Conservation (phyloP, 2,797 vertebrate species). For the Tympanoctomys barrerae region DNA sequence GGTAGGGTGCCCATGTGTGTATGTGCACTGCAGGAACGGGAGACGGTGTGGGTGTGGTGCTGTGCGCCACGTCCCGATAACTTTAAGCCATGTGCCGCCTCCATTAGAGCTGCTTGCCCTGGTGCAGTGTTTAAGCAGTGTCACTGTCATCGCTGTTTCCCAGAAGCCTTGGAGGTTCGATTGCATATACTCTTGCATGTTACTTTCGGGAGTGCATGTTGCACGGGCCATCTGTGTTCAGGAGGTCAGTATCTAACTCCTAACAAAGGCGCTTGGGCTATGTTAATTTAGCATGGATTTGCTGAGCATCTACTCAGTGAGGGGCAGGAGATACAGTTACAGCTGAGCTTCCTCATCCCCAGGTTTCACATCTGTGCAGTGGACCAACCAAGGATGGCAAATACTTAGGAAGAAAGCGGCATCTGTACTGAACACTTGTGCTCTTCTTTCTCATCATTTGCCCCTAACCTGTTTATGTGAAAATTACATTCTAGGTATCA, state of each 20-base stretch:
- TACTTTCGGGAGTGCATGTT: not conserved
- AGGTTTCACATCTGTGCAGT: not conserved
- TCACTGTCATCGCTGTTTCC: not conserved
- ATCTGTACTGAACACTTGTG: not conserved
- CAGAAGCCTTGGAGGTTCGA: not conserved
- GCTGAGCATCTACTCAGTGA: not conserved
- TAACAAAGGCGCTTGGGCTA: not conserved
- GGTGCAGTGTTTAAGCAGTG: not conserved
- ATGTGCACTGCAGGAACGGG: not conserved
- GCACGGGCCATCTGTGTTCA: not conserved
- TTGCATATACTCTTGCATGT: not conserved
- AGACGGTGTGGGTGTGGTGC: not conserved
- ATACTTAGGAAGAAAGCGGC: not conserved
- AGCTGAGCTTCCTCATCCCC: not conserved
- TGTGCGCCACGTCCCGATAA: not conserved
- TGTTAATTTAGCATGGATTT: not conserved
- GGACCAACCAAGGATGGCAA: not conserved
- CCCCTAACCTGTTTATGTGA: not conserved
- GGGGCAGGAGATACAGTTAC: not conserved
- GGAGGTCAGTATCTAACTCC: not conserved
- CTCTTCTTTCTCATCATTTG: not conserved
- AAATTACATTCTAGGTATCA: not conserved
- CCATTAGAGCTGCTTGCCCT: not conserved
- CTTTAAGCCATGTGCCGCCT: not conserved
- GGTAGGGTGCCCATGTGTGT: rapidly evolving